Conservation (phyloP, 2,113 vertebrate genomes). For the Maccullochella peelii region DNA sequence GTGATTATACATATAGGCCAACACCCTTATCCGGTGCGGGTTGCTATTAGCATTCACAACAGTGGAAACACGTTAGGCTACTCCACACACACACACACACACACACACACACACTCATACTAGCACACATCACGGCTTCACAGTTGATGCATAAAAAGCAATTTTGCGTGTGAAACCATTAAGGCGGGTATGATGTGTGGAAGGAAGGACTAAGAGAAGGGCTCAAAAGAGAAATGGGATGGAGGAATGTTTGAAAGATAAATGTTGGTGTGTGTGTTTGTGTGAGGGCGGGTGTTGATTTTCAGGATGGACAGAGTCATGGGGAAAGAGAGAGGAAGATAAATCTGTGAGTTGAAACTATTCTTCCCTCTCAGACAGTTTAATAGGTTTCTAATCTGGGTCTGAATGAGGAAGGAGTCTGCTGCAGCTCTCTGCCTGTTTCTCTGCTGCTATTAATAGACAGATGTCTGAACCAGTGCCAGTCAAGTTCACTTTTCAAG, state of each 20-base stretch:
- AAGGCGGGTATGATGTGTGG: constrained; percentile 17
- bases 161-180: constrained; percentile 34
- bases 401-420: constrained; percentile 52
- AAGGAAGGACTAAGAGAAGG: background rate
- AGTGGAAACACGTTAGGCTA: constrained; percentile 6
- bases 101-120: background rate
- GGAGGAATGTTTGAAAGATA: constrained; percentile 14
- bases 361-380: constrained; percentile 31
- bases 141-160: constrained; percentile 7
- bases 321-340: constrained; percentile 15
- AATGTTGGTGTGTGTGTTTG: background rate
- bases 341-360: constrained; percentile 4
- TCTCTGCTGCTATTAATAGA: constrained; percentile 67
- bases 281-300: background rate
- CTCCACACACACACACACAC: constrained; percentile 4
- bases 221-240: background rate
- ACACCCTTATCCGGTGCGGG: constrained; percentile 49
- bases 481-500: constrained; percentile 54
- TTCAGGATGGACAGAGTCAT: background rate
- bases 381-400: constrained; percentile 54
- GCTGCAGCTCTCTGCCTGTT: constrained; percentile 29
- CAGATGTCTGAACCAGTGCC: constrained; percentile 41
- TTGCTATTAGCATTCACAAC: constrained; percentile 38
- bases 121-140: constrained; percentile 4
- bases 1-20: constrained; percentile 60